Conservation (phyloP, 2,113 vertebrate genomes). For the Raja brachyura region DNA sequence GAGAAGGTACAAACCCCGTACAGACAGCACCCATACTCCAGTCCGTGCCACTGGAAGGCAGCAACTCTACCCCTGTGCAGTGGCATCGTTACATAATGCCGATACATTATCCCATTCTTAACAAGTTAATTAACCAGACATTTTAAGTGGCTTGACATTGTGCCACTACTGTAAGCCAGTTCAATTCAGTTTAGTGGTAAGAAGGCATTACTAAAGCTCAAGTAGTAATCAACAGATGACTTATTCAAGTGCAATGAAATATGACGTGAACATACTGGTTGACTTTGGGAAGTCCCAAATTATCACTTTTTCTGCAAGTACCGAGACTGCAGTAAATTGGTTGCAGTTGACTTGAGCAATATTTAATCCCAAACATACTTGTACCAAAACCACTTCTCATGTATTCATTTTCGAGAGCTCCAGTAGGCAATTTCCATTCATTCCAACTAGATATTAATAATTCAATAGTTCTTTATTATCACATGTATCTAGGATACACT, state of each 20-base stretch:
- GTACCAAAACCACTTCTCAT: not conserved
- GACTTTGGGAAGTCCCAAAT: not conserved
- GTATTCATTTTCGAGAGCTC: not conserved
- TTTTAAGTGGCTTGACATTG: not conserved
- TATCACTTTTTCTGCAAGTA: not conserved
- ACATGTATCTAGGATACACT: no score
- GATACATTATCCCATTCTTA: not conserved
- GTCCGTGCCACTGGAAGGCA: no score
- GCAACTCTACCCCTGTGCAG: no score
- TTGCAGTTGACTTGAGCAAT: not conserved
- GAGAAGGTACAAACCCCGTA: no score
- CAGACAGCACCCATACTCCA: no score
- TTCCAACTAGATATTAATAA: no score
- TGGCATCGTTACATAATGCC: no score
- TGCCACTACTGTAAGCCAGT: not conserved
- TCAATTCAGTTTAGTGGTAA: not conserved
- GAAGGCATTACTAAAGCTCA: not conserved
- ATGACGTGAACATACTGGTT: not conserved
- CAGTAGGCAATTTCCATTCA: not conserved
- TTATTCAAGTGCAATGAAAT: not conserved
- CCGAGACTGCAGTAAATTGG: not conserved
- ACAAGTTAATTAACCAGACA: not conserved
- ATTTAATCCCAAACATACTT: slow-evolving; percentile 4
- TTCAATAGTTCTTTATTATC: no score
- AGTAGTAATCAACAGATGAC: slow-evolving; percentile 5